A percentile compares a stretch with the other conserved stretches of the same genome.
Evolutionary conservation across 2,113 vertebrate genomes (phyloP).

Genomic region (Phalacrocorax aristotelis): DNA sequence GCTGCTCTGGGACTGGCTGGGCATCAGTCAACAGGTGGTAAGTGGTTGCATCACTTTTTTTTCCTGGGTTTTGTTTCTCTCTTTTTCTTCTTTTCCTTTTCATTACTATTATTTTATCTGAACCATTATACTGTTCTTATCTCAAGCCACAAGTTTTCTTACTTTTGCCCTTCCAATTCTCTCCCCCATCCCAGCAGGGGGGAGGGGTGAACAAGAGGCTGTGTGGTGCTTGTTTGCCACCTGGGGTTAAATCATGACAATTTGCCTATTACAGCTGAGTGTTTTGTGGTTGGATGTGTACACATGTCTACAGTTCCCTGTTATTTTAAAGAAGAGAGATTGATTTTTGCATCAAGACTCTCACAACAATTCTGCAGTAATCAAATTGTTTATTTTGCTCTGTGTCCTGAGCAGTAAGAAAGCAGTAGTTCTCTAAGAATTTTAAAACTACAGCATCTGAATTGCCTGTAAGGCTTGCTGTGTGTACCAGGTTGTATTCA

Average conservation of each 20-base stretch:
- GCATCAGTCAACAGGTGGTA: no score
- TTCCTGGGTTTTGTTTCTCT: no score
- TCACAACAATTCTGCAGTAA: background rate
- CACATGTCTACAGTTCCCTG: background rate
- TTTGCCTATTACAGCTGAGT: background rate
- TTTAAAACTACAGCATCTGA: background rate
- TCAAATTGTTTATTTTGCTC: background rate
- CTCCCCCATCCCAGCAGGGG: no score
- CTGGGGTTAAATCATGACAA: background rate
- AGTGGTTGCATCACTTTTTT: no score
- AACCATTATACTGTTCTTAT: no score
- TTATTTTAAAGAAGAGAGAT: background rate
- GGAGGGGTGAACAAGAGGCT: no score
- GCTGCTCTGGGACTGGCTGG: no score
- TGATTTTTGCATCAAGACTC: background rate
- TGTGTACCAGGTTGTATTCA: background rate
- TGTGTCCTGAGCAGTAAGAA: background rate
- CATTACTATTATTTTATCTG: no score
- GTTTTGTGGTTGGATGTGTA: background rate
- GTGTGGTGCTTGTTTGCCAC: no score
- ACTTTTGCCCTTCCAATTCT: no score
- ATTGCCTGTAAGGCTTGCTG: background rate
- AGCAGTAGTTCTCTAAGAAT: background rate
- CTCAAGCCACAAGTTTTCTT: no score
- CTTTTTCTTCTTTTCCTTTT: no score